These are phyloP conservation scores for Hyperopisus bebe DNA, from an alignment of 2,113 vertebrate genomes.

Conservation along the genomic window DNA sequence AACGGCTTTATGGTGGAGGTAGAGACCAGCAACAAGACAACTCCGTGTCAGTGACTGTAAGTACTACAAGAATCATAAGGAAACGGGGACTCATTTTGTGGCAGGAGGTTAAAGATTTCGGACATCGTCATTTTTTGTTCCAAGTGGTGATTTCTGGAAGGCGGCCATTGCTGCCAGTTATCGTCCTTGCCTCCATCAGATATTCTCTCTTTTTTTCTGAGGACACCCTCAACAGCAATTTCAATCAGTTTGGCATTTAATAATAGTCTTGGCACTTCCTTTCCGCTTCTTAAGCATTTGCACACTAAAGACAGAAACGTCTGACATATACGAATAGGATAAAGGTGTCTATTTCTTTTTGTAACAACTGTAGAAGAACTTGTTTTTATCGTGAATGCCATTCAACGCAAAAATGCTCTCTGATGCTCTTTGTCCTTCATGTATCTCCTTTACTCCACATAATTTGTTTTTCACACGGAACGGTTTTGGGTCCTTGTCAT, in stretches of 20 bases:
- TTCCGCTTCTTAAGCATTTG: slow-evolving; percentile 31
- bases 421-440: background rate
- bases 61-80: background rate
- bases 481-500: background rate
- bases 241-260: slow-evolving; percentile 1
- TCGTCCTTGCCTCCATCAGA: background rate
- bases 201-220: slow-evolving; percentile 8
- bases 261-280: slow-evolving; percentile 13
- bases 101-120: background rate
- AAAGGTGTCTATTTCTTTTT: slow-evolving; percentile 39
- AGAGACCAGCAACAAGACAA: slow-evolving; percentile 42
- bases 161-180: background rate
- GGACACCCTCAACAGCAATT: slow-evolving; percentile 1
- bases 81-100: background rate
- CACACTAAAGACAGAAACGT: slow-evolving; percentile 43
- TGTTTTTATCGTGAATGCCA: slow-evolving; percentile 49
- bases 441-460: background rate
- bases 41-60: slow-evolving; percentile 52
- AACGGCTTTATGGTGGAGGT: slow-evolving; percentile 53
- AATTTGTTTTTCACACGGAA: background rate
- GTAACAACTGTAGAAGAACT: slow-evolving; percentile 28
- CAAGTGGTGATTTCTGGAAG: background rate
- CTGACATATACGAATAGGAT: slow-evolving; percentile 47
- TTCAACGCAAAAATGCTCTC: slow-evolving; percentile 30
- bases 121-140: background rate